phyloP scores from a whole-genome alignment of 2,888 invertebrate genomes.

The Sminthurides aquaticus region DNA sequence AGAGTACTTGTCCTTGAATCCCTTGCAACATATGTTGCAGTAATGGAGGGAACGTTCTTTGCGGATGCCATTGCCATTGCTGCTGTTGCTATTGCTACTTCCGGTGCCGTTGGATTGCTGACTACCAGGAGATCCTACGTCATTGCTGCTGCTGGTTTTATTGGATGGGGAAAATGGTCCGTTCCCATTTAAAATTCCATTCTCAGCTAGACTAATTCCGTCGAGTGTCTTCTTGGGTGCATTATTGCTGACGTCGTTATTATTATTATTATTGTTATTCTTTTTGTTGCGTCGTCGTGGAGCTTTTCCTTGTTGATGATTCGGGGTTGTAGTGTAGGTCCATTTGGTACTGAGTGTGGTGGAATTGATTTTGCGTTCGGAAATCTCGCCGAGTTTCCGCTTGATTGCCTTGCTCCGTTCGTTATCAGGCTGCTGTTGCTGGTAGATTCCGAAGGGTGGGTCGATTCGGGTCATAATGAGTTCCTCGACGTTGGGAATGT shows the following conservation, averaged over 20 bases:
- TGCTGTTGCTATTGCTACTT: slow-evolving; percentile 14
- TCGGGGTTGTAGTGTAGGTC: slow-evolving; percentile 40
- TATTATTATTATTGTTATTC: slow-evolving; percentile 15
- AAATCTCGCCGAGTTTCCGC: slow-evolving; percentile 24
- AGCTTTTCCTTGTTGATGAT: slow-evolving; percentile 32
- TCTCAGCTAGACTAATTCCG: background rate
- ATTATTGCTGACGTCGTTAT: slow-evolving; percentile 4
- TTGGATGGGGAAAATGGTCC: slow-evolving; percentile 20
- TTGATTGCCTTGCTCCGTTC: background rate
- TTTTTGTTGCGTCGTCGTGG: slow-evolving; percentile 34
- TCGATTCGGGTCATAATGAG: slow-evolving; percentile 39
- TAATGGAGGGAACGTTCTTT: slow-evolving; percentile 84
- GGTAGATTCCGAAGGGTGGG: slow-evolving; percentile 28
- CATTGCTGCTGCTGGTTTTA: slow-evolving; percentile 24
- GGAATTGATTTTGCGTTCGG: slow-evolving; percentile 39
- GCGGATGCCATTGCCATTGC: slow-evolving; percentile 46
- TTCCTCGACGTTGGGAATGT: slow-evolving; percentile 43
- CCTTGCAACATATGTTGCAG: slow-evolving; percentile 86
- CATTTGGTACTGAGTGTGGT: slow-evolving; percentile 43
- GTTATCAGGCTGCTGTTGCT: background rate
- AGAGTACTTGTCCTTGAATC: slow-evolving; percentile 92
- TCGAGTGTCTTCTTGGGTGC: slow-evolving; percentile 4
- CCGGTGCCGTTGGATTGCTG: slow-evolving; percentile 11
- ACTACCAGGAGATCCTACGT: slow-evolving; percentile 12
- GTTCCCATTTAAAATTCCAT: slow-evolving; percentile 16